Percentiles rank a stretch among this genome's conserved stretches.
These are phyloP conservation scores for Ophioderma brevispina DNA, from an alignment of 35 echinoderm and acorn worm genomes.

Conservation along the genomic window DNA sequence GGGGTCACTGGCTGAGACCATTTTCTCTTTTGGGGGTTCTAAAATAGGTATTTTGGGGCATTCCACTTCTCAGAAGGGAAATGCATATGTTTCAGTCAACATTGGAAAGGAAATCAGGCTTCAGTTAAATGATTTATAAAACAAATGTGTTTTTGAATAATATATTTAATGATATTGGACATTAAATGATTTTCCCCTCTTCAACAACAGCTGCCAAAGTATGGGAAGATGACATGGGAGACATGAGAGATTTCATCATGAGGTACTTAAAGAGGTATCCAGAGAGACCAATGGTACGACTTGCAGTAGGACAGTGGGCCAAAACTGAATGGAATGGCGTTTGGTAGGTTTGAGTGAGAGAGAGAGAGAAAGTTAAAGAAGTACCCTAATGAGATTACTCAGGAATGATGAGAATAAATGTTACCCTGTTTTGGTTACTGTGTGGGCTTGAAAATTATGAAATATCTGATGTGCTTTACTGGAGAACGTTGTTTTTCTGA, in stretches of 20 bases:
- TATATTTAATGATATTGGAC: background rate
- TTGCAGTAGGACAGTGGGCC: slow-evolving; percentile 34
- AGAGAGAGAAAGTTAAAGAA: background rate
- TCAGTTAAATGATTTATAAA: too few species aligned
- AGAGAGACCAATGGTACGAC: slow-evolving; percentile 75
- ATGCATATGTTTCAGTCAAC: too few species aligned
- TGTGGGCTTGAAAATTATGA: background rate
- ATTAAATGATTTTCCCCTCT: background rate
- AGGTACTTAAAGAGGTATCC: slow-evolving; percentile 91
- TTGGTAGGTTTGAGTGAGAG: slow-evolving; percentile 59
- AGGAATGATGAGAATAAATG: too few species aligned
- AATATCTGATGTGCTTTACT: background rate
- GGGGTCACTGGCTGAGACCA: too few species aligned
- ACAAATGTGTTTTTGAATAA: too few species aligned
- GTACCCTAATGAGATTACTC: background rate
- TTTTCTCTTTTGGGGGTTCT: background rate
- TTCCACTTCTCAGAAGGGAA: too few species aligned
- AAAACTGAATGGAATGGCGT: slow-evolving; percentile 88
- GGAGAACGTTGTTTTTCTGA: too few species aligned
- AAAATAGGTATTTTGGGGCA: too few species aligned
- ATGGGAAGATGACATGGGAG: slow-evolving; percentile 83
- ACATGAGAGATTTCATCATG: slow-evolving; percentile 77
- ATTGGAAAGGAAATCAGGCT: too few species aligned
- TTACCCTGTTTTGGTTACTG: too few species aligned
- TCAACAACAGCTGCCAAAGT: slow-evolving; percentile 62